phyloP scores from a whole-genome alignment of 1,140 invertebrate genomes.

The Zelostemma sp. region DNA sequence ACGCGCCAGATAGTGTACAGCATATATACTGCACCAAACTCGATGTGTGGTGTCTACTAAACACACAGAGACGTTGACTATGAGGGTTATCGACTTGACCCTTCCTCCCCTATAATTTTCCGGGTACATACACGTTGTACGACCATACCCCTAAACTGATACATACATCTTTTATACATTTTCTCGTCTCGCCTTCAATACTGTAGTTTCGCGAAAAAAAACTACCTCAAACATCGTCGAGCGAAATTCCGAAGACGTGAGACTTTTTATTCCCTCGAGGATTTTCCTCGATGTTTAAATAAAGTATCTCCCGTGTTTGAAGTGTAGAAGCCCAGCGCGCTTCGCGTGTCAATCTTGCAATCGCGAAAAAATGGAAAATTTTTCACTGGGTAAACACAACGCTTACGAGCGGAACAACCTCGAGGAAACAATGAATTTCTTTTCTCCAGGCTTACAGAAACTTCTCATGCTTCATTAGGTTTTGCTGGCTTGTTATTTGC shows the following conservation, averaged over 20 bases:
- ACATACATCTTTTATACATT: slow-evolving; percentile 1
- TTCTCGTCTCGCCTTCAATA: neutral
- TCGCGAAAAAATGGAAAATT: neutral
- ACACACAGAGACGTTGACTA: slow-evolving; percentile 23
- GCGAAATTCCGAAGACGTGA: too few relatives aligned
- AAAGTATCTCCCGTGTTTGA: too few relatives aligned
- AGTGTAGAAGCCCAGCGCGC: too few relatives aligned
- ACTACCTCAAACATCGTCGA: too few relatives aligned
- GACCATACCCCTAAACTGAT: neutral
- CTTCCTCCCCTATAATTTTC: slow-evolving; percentile 33
- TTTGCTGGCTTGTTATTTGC: neutral
- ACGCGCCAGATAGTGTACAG: slow-evolving; percentile 14
- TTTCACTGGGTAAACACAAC: neutral
- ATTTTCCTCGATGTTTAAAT: too few relatives aligned
- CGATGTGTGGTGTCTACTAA: slow-evolving; percentile 12
- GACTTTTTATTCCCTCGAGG: too few relatives aligned
- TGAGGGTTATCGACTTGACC: slow-evolving; percentile 46
- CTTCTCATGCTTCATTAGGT: neutral
- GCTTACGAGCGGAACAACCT: neutral
- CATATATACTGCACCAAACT: neutral
- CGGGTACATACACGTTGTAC: slow-evolving; percentile 7
- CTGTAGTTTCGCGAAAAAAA: too few relatives aligned
- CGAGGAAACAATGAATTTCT: neutral
- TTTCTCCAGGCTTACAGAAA: neutral
- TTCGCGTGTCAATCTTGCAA: too few relatives aligned